Evolutionary conservation across 2,113 vertebrate species (phyloP), one percentile per base, ranked within the genome.

Genomic region (Brachyhypopomus gauderio): DNA sequence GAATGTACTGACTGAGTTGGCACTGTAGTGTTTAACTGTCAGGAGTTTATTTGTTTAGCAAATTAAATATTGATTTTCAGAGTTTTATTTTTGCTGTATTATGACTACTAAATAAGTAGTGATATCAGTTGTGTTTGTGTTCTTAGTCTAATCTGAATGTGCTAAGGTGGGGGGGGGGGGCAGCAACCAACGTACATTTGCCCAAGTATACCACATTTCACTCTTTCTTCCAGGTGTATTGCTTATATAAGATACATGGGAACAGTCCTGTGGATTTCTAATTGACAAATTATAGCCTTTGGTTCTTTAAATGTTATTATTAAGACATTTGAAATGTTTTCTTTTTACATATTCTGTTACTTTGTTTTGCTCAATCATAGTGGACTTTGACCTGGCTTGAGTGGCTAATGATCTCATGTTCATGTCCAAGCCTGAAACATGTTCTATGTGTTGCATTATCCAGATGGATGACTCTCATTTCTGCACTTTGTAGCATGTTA

Each of bases 71-170:
- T 62, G 67, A 58, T 72, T 63, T 60, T 27, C 25, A 56, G 58
- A 11, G 25, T 23, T 25, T 52, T 23, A 19, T 45, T 64, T 63
- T 63, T 20, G 34, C 8, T 70, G 66, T 41, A 41, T 69, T 12
- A 38, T 41, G 48, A 45, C 5, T 3, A 22, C 20, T 38, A 48
- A 79, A 71, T 41, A 58, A 45, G 41, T 27, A 41, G n/a, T 27
- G 36, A 36, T 45, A 20, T 12, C 25, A 12, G 9, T 30, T 17
- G 2, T 27, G 14, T 6, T 30, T 75, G 30, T 58, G 23, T 66
- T 77, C 67, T 77, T 75, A 22, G 34, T 86, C 84, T 85, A 84
- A 60, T 75, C 23, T 80, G 74, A 88, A 88, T 80, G 82, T 86
- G 64, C 86, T 82, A n/a, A n/a, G n/a, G n/a, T n/a, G n/a, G 25